A percentile compares a stretch with the other conserved stretches of the same genome.
phyloP scores from a whole-genome alignment of 2,113 vertebrate species.

The Calidris pygmaea region DNA sequence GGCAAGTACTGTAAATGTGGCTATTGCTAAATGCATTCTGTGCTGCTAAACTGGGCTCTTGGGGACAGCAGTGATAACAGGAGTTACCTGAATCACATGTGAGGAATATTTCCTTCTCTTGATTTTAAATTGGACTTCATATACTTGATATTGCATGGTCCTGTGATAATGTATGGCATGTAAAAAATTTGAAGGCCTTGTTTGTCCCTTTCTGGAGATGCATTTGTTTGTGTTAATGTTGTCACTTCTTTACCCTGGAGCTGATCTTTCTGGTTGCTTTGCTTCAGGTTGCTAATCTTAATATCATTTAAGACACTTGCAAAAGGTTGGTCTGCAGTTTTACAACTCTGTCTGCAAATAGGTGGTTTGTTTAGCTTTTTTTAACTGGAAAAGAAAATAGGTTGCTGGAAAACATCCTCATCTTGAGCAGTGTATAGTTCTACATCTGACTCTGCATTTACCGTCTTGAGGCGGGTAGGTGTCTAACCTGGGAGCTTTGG shows the following conservation, averaged over 20 bases:
- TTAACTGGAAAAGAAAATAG: not conserved
- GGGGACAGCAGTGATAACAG: not conserved
- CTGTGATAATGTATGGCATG: not conserved
- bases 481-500: not conserved
- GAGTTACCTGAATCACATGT: not conserved
- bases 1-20: slow-evolving; percentile 69
- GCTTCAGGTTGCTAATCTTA: not conserved
- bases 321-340: not conserved
- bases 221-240: not conserved
- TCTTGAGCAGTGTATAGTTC: not conserved
- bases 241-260: not conserved
- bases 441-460: not conserved
- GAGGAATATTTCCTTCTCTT: not conserved
- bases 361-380: not conserved
- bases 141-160: not conserved
- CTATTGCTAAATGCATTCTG: not conserved
- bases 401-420: not conserved
- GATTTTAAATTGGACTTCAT: not conserved
- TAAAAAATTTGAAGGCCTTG: not conserved
- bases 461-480: not conserved
- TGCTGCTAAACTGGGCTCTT: not conserved
- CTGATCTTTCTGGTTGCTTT: not conserved
- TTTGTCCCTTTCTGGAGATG: not conserved
- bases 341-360: not conserved
- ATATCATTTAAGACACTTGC: not conserved